Conservation (phyloP, 2,888 invertebrate genomes). For the Limenitis camilla region DNA sequence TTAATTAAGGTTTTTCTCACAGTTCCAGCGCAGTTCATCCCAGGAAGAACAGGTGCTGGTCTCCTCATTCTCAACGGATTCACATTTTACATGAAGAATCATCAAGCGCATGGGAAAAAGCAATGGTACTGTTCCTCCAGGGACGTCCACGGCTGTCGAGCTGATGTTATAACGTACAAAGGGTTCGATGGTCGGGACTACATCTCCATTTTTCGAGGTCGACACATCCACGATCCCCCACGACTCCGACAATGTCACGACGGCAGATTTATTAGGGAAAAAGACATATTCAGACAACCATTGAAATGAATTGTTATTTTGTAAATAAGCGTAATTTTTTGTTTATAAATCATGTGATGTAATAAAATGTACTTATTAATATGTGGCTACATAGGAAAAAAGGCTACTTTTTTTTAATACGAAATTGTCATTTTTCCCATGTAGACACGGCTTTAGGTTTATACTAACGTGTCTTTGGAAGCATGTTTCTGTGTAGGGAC, state of each 20-base stretch:
- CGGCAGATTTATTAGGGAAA: conserved; percentile 64
- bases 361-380: conserved; percentile 44
- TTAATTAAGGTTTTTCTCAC: conserved; percentile 26
- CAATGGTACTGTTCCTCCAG: conserved; percentile 70
- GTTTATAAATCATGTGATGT: conserved; percentile 50
- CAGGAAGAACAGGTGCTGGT: conserved; percentile 62
- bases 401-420: too few species aligned
- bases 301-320: conserved; percentile 32
- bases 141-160: conserved; percentile 62
- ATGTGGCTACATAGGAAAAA: background rate
- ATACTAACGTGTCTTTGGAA: conserved; percentile 41
- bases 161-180: conserved; percentile 66
- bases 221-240: conserved; percentile 62
- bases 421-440: too few species aligned
- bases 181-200: conserved; percentile 61
- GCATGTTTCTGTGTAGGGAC: conserved; percentile 62
- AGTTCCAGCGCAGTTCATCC: conserved; percentile 67
- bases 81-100: conserved; percentile 69
- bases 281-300: conserved; percentile 43
- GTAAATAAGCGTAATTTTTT: conserved; percentile 29
- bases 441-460: conserved; percentile 4
- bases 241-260: conserved; percentile 62
- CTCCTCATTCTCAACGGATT: conserved; percentile 62
- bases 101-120: conserved; percentile 66
- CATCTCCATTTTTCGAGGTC: conserved; percentile 64